These are phyloP conservation scores for Zele albiditarsus DNA, from an alignment of 2,888 invertebrate genomes.

Conservation along the genomic window DNA sequence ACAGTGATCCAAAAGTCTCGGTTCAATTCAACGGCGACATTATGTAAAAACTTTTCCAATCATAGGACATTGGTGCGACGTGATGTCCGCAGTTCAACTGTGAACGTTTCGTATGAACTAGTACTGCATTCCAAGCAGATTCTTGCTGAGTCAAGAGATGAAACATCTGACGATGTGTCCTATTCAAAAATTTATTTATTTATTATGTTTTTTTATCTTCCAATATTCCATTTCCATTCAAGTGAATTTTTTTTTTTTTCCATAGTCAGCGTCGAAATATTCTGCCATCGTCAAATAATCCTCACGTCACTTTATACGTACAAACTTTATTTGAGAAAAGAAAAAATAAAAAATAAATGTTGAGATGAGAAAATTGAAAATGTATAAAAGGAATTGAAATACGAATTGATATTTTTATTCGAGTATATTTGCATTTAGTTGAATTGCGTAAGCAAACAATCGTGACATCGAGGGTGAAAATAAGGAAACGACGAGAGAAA, in stretches of 20 bases:
- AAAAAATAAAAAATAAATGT: background rate
- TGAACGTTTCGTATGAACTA: background rate
- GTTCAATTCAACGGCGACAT: slow-evolving; percentile 39
- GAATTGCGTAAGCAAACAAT: background rate
- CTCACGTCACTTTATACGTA: background rate
- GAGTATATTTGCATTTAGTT: slow-evolving; percentile 11
- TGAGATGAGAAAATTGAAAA: background rate
- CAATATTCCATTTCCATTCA: slow-evolving; percentile 28
- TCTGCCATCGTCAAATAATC: background rate
- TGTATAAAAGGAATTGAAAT: slow-evolving; percentile 2
- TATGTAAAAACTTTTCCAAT: slow-evolving; percentile 57
- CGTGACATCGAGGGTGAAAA: slow-evolving; percentile 18
- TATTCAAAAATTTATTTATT: slow-evolving; percentile 43
- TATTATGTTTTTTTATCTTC: slow-evolving; percentile 30
- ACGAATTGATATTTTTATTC: slow-evolving; percentile 9
- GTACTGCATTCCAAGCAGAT: background rate
- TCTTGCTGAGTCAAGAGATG: slow-evolving; percentile 4
- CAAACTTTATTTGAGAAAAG: background rate
- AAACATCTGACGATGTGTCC: background rate
- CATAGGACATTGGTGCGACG: slow-evolving; percentile 47
- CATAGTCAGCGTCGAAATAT: background rate
- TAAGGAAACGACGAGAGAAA: background rate
- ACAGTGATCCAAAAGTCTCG: slow-evolving; percentile 17
- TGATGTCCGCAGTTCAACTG: slow-evolving; percentile 6
- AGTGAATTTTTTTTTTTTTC: background rate